Conservation (phyloP, 2,113 vertebrate species). For the Aldabrachelys gigantea region DNA sequence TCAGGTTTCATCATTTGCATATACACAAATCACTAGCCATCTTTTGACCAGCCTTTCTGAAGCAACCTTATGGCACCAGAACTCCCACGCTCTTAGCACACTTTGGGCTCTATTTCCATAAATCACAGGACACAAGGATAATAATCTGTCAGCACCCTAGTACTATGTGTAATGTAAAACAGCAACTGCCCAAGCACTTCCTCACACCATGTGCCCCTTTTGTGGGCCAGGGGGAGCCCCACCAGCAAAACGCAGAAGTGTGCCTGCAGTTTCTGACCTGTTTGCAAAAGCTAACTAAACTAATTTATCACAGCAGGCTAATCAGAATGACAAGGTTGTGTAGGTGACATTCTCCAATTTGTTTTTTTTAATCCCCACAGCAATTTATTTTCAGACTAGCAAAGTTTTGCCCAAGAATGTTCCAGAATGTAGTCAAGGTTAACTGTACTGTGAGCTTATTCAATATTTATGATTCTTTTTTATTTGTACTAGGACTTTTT, state of each 20-base stretch:
- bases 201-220: neutral
- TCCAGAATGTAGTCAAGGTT: slow-evolving; percentile 86
- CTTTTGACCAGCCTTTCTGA: neutral
- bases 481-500: slow-evolving; percentile 85
- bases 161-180: neutral
- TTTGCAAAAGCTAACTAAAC: slow-evolving; percentile 86
- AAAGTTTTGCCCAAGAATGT: slow-evolving; percentile 79
- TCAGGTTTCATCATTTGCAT: slow-evolving; percentile 27
- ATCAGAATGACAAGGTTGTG: slow-evolving; percentile 89
- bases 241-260: neutral
- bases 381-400: slow-evolving; percentile 82
- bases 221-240: slow-evolving; percentile 32
- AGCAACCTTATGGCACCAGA: neutral
- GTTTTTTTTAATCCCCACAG: slow-evolving; percentile 74
- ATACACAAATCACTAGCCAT: neutral
- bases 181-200: neutral
- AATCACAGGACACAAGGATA: slow-evolving; percentile 7
- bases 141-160: neutral
- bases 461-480: slow-evolving; percentile 87
- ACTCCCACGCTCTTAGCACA: slow-evolving; percentile 1
- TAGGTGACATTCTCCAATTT: slow-evolving; percentile 88
- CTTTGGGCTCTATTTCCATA: slow-evolving; percentile 34
- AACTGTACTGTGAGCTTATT: slow-evolving; percentile 81
- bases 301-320: slow-evolving; percentile 92
- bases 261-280: slow-evolving; percentile 78